These are phyloP conservation scores for Saguinus imperator DNA, from an alignment of 2,113 vertebrate species.

Conservation along the genomic window DNA sequence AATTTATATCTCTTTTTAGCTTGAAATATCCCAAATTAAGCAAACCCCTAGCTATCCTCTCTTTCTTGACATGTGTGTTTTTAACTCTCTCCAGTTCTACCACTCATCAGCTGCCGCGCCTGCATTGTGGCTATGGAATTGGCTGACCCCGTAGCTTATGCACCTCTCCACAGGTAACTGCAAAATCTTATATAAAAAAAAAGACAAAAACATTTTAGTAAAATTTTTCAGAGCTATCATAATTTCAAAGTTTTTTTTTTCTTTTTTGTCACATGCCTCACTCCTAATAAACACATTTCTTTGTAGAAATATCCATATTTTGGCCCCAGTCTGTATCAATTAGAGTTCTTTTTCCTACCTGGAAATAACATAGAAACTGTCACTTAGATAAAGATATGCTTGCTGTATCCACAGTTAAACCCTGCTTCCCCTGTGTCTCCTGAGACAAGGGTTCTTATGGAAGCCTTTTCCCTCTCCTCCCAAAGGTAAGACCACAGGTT, in stretches of 20 bases:
- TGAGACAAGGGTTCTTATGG: rapidly evolving
- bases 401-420: not conserved
- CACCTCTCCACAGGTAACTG: not conserved
- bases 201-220: not conserved
- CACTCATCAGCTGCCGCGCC: not conserved
- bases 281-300: not conserved
- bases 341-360: not conserved
- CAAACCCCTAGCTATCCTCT: not conserved
- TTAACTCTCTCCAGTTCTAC: not conserved
- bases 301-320: not conserved
- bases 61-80: not conserved
- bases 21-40: not conserved
- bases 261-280: not conserved
- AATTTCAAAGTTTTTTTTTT: not conserved
- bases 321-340: not conserved
- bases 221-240: not conserved
- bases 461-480: not conserved
- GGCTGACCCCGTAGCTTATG: not conserved
- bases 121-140: not conserved
- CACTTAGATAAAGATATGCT: not conserved
- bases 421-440: not conserved
- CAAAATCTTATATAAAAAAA: not conserved
- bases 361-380: not conserved
- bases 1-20: not conserved
- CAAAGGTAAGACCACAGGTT: not conserved